Percentiles rank a stretch among this genome's conserved stretches.
phyloP scores from a whole-genome alignment of 2,888 invertebrate genomes.

The Aleiodes leptofemur region DNA sequence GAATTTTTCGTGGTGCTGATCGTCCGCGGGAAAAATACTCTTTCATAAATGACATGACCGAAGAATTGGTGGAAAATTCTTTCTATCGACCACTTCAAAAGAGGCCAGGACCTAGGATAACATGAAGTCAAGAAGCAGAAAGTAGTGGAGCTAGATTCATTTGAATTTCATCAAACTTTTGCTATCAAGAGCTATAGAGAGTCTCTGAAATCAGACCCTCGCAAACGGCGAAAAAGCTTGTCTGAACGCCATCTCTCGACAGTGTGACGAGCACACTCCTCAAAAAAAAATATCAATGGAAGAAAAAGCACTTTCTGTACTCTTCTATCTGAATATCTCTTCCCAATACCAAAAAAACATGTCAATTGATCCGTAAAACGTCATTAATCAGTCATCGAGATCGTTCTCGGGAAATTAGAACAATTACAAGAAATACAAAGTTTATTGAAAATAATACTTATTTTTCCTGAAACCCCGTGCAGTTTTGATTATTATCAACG shows the following conservation, averaged over 20 bases:
- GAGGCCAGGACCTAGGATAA: slow-evolving; percentile 20
- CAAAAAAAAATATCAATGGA: background rate
- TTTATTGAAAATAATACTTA: too few species aligned
- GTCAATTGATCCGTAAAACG: too few species aligned
- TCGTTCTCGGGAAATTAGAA: too few species aligned
- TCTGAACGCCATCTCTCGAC: slow-evolving; percentile 63
- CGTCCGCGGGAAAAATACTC: too few species aligned
- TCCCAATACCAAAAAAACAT: too few species aligned
- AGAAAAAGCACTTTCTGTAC: too few species aligned
- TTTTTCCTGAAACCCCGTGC: too few species aligned
- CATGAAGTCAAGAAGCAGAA: slow-evolving; percentile 24
- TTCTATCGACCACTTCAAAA: slow-evolving; percentile 9
- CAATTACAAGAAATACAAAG: too few species aligned
- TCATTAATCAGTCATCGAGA: too few species aligned
- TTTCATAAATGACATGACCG: background rate
- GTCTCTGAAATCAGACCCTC: background rate
- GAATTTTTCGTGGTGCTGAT: too few species aligned
- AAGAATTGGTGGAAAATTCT: background rate
- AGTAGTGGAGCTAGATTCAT: slow-evolving; percentile 20
- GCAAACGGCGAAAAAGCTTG: background rate
- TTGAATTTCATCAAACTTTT: slow-evolving; percentile 34
- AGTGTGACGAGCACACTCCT: background rate
- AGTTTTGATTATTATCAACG: background rate
- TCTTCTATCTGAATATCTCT: too few species aligned
- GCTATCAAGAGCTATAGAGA: slow-evolving; percentile 3